A percentile compares a stretch with the other conserved stretches of the same genome.
Evolutionary conservation across 2,888 invertebrate genomes (phyloP).

Genomic region (Coenonympha glycerion): DNA sequence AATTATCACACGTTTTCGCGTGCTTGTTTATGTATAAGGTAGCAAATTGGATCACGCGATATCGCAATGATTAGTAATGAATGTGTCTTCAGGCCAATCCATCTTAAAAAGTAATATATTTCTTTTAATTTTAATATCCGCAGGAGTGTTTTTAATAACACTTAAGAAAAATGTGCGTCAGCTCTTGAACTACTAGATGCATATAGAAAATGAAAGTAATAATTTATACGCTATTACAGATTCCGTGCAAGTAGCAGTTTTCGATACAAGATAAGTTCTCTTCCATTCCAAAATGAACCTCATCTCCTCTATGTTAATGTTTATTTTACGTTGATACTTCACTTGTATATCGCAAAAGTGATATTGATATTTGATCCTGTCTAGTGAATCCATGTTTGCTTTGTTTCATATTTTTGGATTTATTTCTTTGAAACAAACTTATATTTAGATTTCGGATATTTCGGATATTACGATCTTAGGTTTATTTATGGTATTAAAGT

Average conservation of each 20-base stretch:
- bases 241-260: constrained; percentile 1
- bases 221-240: constrained; percentile 9
- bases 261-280: constrained; percentile 1
- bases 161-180: neutral
- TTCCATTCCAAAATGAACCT: constrained; percentile 3
- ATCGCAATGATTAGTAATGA: too few species aligned
- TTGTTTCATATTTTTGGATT: constrained; percentile 7
- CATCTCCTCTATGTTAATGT: neutral
- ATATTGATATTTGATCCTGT: constrained; percentile 19
- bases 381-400: constrained; percentile 6
- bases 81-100: too few species aligned
- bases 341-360: neutral
- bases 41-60: too few species aligned
- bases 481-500: neutral
- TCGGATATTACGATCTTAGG: neutral
- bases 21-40: too few species aligned
- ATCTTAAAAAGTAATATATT: too few species aligned
- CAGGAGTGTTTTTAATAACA: too few species aligned
- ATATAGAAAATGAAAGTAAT: constrained; percentile 10
- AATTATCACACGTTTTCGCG: too few species aligned
- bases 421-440: neutral
- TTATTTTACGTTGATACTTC: neutral
- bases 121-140: too few species aligned
- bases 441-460: neutral
- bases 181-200: neutral